Conservation (phyloP, 2,797 vertebrate species). For the Rhodeus uyekii region DNA sequence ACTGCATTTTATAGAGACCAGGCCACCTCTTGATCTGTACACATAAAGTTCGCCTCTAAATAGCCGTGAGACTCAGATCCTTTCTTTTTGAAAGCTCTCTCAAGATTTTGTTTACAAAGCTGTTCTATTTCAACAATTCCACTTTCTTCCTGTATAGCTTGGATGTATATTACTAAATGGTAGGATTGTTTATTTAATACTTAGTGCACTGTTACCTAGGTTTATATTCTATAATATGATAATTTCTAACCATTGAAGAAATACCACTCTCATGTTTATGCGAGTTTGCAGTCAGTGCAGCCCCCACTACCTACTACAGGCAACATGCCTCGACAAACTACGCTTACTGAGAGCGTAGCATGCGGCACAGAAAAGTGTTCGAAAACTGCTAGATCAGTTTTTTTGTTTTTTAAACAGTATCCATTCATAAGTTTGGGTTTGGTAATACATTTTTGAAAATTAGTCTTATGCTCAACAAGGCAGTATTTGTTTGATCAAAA, state of each 20-base stretch:
- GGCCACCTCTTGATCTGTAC: slow-evolving; percentile 48
- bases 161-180: neutral
- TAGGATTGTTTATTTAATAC: neutral
- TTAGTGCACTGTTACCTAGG: neutral
- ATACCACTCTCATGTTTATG: neutral
- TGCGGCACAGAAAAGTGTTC: neutral
- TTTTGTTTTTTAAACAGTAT: neutral
- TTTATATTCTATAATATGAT: neutral
- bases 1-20: slow-evolving; percentile 66
- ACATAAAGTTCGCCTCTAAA: slow-evolving; percentile 42
- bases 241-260: neutral
- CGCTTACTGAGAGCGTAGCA: neutral
- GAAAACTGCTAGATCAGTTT: neutral
- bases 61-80: slow-evolving; percentile 46
- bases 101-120: slow-evolving; percentile 26
- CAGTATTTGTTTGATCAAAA: neutral
- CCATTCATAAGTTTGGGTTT: neutral
- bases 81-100: slow-evolving; percentile 14
- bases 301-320: neutral
- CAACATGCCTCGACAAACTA: neutral
- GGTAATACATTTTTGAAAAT: neutral
- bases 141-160: neutral
- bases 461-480: neutral
- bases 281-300: neutral
- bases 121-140: slow-evolving; percentile 2